Percentiles rank a stretch among this genome's conserved stretches.
phyloP scores from a whole-genome alignment of 2,888 invertebrate species.

The Erebia epiphron region DNA sequence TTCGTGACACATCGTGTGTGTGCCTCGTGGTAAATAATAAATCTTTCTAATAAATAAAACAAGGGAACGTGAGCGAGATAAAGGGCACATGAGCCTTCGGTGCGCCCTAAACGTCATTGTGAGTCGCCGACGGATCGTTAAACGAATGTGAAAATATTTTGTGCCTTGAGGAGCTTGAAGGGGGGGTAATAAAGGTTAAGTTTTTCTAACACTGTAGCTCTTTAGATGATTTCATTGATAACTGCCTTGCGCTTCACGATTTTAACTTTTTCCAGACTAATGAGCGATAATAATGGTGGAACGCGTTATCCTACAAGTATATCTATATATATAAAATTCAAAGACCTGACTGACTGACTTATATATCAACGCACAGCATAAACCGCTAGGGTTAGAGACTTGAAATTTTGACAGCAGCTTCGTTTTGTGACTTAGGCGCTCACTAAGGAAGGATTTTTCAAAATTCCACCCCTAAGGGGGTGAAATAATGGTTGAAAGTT shows the following conservation, averaged over 20 bases:
- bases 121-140: slow-evolving; percentile 74
- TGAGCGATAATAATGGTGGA: not conserved
- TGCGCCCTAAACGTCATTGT: slow-evolving; percentile 79
- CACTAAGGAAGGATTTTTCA: too few species aligned
- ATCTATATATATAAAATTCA: too few species aligned
- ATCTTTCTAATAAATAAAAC: slow-evolving; percentile 83
- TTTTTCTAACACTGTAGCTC: slow-evolving; percentile 32
- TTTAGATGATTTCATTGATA: slow-evolving; percentile 18
- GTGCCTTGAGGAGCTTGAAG: slow-evolving; percentile 58
- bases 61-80: slow-evolving; percentile 80
- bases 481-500: too few species aligned
- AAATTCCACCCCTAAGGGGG: too few species aligned
- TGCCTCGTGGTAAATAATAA: slow-evolving; percentile 80
- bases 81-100: slow-evolving; percentile 76
- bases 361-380: too few species aligned
- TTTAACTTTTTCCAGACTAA: not conserved
- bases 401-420: too few species aligned
- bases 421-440: too few species aligned
- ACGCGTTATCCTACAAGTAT: not conserved
- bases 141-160: slow-evolving; percentile 79
- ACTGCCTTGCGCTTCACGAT: not conserved
- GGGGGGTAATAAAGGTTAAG: slow-evolving; percentile 38
- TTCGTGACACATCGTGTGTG: slow-evolving; percentile 82
- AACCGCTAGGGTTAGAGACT: too few species aligned
- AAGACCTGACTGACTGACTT: too few species aligned